phyloP scores from a whole-genome alignment of 2,113 vertebrate genomes.

The Varanus komodoensis region DNA sequence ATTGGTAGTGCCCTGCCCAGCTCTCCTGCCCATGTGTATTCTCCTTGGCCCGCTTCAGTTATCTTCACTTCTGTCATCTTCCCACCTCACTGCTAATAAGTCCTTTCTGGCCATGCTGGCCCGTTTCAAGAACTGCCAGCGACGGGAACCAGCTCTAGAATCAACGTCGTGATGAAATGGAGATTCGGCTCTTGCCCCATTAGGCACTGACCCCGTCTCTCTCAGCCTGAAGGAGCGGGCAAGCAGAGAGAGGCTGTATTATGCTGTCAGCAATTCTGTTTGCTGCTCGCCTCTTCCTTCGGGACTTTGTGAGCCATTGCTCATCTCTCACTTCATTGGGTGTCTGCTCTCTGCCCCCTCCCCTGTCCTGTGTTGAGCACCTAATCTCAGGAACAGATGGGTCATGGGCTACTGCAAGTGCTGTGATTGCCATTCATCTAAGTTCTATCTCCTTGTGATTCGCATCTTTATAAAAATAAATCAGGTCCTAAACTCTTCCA shows the following conservation, averaged over 20 bases:
- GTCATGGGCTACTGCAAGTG: conserved; percentile 56
- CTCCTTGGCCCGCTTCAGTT: conserved; percentile 27
- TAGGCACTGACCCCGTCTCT: background rate
- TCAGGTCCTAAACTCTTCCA: background rate
- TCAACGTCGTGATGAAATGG: background rate
- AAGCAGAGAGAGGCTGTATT: background rate
- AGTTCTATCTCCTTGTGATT: conserved; percentile 62
- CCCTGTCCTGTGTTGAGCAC: conserved; percentile 30
- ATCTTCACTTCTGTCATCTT: background rate
- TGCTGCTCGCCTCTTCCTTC: background rate
- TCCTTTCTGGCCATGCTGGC: conserved; percentile 22
- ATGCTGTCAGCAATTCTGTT: background rate
- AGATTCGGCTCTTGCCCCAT: background rate
- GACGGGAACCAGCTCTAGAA: background rate
- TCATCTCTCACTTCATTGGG: conserved; percentile 30
- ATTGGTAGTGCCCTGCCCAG: background rate
- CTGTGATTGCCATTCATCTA: conserved; percentile 48
- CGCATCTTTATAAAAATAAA: conserved; percentile 71
- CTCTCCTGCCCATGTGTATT: conserved; percentile 33
- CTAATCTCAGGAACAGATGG: conserved; percentile 46
- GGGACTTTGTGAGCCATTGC: background rate
- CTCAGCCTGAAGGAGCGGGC: background rate
- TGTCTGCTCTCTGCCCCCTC: background rate
- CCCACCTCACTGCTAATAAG: conserved; percentile 39
- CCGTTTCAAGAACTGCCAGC: background rate